Percentiles rank a stretch among this genome's conserved stretches.
These are phyloP conservation scores for Drosophila rellima DNA, from an alignment of 2,888 invertebrate species.

Conservation along the genomic window DNA sequence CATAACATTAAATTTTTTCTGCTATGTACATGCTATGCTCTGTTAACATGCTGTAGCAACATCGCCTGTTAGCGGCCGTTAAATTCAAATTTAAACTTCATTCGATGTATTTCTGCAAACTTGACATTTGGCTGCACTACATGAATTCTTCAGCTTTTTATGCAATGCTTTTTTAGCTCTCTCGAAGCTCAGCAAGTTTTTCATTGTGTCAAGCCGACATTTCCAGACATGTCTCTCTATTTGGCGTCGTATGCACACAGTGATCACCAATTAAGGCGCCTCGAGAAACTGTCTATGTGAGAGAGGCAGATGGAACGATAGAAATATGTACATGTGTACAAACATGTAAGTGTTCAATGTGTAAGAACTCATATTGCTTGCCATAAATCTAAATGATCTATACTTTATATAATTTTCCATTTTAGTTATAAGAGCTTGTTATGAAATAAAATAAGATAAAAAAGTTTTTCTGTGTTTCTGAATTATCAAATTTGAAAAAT, in stretches of 20 bases:
- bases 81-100: slow-evolving; percentile 7
- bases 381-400: slow-evolving; percentile 13
- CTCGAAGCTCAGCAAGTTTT: not conserved
- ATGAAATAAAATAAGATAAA: not conserved
- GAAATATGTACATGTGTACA: too few relatives aligned
- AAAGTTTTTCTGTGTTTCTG: not conserved
- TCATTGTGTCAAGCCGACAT: not conserved
- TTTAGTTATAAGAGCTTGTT: not conserved
- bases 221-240: not conserved
- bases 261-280: slow-evolving; percentile 27
- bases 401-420: not conserved
- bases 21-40: not conserved
- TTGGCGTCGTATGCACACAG: not conserved
- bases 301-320: too few relatives aligned
- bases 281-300: not conserved
- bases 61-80: not conserved
- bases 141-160: not conserved
- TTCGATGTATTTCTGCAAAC: not conserved
- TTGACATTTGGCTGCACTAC: not conserved
- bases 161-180: not conserved
- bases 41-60: not conserved
- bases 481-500: not conserved
- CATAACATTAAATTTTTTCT: too few relatives aligned
- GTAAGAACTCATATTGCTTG: not conserved
- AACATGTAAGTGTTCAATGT: not conserved